phyloP scores from a whole-genome alignment of 2,113 vertebrate genomes.

The Passer montanus region DNA sequence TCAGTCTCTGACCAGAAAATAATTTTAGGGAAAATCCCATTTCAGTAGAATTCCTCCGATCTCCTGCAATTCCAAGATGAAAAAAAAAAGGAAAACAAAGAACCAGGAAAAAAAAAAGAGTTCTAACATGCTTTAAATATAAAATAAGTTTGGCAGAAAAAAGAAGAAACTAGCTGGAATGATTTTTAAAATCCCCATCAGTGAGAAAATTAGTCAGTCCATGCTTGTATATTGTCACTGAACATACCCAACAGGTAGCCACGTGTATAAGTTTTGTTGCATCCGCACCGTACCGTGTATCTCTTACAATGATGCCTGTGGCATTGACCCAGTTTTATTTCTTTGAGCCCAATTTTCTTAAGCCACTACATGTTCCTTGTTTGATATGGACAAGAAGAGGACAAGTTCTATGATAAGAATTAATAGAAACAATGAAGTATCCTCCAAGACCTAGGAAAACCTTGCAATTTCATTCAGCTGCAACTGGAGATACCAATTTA shows the following conservation, averaged over 20 bases:
- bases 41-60: not conserved
- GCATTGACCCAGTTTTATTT: not conserved
- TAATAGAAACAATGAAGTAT: not conserved
- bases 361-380: not conserved
- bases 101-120: fast-evolving
- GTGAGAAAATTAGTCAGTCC: not conserved
- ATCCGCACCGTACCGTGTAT: fast-evolving
- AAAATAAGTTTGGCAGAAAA: not conserved
- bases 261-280: not conserved
- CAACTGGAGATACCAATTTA: not conserved
- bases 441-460: not conserved
- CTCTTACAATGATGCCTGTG: not conserved
- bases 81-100: not conserved
- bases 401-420: not conserved
- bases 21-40: not conserved
- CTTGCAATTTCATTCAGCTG: not conserved
- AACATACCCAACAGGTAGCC: not conserved
- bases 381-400: not conserved
- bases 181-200: not conserved
- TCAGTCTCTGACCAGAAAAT: not conserved
- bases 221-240: not conserved
- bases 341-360: not conserved
- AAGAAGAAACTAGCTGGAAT: not conserved
- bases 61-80: not conserved
- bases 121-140: not conserved